Conservation (phyloP, 1,140 invertebrate genomes). For the Oryctes rhinoceros region DNA sequence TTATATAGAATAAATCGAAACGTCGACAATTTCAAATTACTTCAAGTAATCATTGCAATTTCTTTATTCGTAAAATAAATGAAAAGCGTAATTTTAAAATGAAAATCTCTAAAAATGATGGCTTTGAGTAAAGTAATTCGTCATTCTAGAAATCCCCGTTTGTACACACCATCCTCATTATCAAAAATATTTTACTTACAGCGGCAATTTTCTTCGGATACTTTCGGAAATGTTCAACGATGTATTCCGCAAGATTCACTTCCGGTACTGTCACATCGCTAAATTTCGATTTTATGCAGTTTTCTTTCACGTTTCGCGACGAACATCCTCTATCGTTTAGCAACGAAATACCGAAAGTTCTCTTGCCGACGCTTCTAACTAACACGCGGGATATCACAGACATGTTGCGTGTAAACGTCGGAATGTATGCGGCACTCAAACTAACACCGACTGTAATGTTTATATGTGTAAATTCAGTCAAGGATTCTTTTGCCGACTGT, state of each 20-base stretch:
- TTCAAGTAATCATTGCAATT: too few species aligned
- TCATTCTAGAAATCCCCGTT: too few species aligned
- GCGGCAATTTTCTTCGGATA: conserved; percentile 68
- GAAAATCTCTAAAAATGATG: too few species aligned
- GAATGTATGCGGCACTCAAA: neutral
- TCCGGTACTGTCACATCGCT: conserved; percentile 62
- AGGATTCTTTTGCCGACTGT: too few species aligned
- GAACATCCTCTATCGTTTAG: neutral
- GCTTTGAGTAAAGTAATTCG: too few species aligned
- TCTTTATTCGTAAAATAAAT: too few species aligned
- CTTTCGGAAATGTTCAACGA: conserved; percentile 70
- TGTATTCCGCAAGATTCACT: conserved; percentile 68
- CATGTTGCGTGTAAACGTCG: neutral
- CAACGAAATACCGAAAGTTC: neutral
- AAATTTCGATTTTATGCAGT: conserved; percentile 20
- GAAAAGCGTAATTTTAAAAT: too few species aligned
- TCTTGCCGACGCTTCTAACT: neutral
- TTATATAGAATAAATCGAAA: too few species aligned
- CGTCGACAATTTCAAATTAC: too few species aligned
- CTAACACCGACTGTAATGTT: too few species aligned
- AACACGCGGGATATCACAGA: neutral
- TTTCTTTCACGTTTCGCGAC: neutral
- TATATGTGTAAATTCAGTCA: too few species aligned
- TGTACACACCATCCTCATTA: too few species aligned
- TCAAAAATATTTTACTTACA: conserved; percentile 59